Evolutionary conservation across 1,140 invertebrate genomes (phyloP), one percentile per base, ranked within the genome.

Genomic region (Ceratosolen solmsi): DNA sequence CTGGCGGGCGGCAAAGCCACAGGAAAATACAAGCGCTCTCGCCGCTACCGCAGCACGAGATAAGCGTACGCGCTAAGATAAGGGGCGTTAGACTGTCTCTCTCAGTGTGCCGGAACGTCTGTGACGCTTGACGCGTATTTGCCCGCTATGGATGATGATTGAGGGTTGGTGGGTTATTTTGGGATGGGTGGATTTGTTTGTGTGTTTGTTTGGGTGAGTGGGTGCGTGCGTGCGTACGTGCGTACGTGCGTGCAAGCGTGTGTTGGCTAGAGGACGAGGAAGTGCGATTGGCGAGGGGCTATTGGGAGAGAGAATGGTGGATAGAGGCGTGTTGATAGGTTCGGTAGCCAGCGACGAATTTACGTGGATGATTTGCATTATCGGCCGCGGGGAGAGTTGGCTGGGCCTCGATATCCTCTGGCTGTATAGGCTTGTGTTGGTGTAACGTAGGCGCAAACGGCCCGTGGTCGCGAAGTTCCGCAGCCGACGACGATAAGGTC

Each of bases 311-410:
- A 22, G 8, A 25, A 22, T 17, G 9, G 15, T 38, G 36, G 63
- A n/a, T 2, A 33, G 17, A 41, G 36, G 9, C 1, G 4, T 38
- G 25, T 25, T 9, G 20, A 38, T n/a, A 54, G 17, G 36, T 68
- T 74, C 72, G 56, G 72, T 65, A 80, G 71, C 46, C 3, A 73
- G 30, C 33, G 49, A 70, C 46, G 63, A 76, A 76, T 71, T 76
- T 82, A 70, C 73, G 60, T 36, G 73, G 25, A 65, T 54, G 79
- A 81, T 75, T 75, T 68, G 49, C 72, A 68, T 75, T 81, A 81
- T 75, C 79, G 30, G 38, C 38, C 58, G 15, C 25, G 27, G 71
- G 5, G 51, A 25, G 15, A 33, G 56, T 36, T 22, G 36, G 46
- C 8, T 27, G 17, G 15, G 63, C 20, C 20, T 56, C 63, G 22